These are phyloP conservation scores for Tyto alba DNA, from an alignment of 2,113 vertebrate genomes.

Conservation along the genomic window DNA sequence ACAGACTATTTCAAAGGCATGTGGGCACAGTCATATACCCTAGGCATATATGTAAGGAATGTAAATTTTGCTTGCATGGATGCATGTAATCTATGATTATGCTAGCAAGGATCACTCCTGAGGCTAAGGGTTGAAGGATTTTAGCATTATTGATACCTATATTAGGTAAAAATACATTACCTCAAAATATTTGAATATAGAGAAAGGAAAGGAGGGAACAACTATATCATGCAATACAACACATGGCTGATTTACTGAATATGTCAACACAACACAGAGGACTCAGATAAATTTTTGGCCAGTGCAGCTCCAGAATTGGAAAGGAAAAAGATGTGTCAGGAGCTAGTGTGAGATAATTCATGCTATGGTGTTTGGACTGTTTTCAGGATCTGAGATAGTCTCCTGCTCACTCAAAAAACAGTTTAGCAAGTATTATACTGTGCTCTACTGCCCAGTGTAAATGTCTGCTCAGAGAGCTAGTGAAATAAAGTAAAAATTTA, in stretches of 20 bases:
- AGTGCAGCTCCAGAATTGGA: not conserved
- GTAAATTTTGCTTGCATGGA: not conserved
- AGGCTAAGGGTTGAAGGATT: not conserved
- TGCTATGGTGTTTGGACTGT: not conserved
- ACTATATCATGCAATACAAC: not conserved
- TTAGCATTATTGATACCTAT: not conserved
- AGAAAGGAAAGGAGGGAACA: not conserved
- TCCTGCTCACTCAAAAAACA: not conserved
- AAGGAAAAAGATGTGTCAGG: not conserved
- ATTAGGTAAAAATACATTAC: not conserved
- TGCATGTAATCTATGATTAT: not conserved
- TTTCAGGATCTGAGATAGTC: not conserved
- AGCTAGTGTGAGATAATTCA: not conserved
- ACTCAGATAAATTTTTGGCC: not conserved
- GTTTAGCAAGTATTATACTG: not conserved
- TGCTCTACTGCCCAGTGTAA: not conserved
- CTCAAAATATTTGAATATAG: not conserved
- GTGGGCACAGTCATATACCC: not conserved
- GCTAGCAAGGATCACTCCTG: not conserved
- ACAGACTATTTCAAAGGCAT: not conserved
- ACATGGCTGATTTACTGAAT: not conserved
- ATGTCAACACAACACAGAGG: not conserved
- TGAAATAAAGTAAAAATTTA: not conserved
- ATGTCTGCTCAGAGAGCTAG: not conserved
- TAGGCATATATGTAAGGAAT: not conserved